Evolutionary conservation across 2,888 invertebrate genomes (phyloP).

Genomic region (Prenolepis imparis): DNA sequence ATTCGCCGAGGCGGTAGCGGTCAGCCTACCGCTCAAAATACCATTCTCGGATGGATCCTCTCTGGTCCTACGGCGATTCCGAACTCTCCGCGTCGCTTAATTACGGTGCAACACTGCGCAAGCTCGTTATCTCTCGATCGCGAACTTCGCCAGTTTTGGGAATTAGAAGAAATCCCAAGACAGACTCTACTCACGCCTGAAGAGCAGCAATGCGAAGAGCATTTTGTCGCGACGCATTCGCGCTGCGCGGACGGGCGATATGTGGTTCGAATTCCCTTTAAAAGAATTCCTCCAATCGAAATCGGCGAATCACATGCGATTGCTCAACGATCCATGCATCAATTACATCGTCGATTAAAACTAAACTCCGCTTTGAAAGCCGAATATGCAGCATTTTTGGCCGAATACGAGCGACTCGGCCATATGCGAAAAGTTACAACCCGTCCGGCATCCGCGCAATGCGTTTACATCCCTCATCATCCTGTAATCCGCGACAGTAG

Average conservation of each 20-base stretch:
- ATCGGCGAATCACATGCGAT: background rate
- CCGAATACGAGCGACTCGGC: constrained; percentile 9
- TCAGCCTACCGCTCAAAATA: background rate
- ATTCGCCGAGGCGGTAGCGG: background rate
- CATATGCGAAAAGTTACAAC: background rate
- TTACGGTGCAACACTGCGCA: no score
- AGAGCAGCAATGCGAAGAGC: background rate
- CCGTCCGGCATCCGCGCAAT: no score
- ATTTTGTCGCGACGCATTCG: background rate
- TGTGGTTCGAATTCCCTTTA: background rate
- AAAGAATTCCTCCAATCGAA: background rate
- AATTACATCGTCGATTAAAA: background rate
- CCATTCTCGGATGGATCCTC: background rate
- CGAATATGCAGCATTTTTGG: background rate
- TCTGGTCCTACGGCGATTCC: background rate
- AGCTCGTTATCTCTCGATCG: background rate
- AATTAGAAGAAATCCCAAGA: background rate
- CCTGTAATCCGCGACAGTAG: no score
- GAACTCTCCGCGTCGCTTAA: background rate
- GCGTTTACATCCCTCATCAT: no score
- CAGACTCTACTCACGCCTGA: background rate
- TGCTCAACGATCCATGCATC: background rate
- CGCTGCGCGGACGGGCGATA: background rate
- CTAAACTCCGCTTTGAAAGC: background rate
- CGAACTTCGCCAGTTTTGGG: background rate